A percentile compares a stretch with the other conserved stretches of the same genome.
These are phyloP conservation scores for Cosmorhoe ocellata DNA, from an alignment of 2,888 invertebrate species.

Conservation along the genomic window DNA sequence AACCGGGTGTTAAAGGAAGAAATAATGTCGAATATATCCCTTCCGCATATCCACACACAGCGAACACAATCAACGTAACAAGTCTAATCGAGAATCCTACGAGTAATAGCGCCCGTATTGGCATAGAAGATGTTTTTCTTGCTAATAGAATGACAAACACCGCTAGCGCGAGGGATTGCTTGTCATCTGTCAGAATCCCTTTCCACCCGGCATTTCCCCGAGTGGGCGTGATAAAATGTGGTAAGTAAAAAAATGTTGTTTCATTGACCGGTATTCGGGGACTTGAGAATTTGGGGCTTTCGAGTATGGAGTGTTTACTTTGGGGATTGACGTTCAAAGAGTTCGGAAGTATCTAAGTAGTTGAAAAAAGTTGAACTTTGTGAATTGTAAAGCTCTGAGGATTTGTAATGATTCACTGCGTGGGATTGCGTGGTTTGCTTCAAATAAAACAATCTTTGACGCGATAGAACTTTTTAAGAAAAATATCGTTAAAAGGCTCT, in stretches of 20 bases:
- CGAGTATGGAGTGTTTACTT: conserved; percentile 8
- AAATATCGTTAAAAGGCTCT: too few relatives aligned
- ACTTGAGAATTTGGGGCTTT: conserved; percentile 3
- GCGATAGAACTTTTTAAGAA: background rate
- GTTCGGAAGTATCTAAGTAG: conserved; percentile 4
- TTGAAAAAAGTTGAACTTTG: conserved; percentile 1
- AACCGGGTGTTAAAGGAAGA: too few relatives aligned
- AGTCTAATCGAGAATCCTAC: conserved; percentile 17
- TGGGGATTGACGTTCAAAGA: conserved; percentile 19
- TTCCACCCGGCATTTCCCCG: conserved; percentile 44
- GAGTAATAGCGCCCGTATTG: conserved; percentile 27
- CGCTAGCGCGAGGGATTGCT: conserved; percentile 53
- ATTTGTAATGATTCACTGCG: conserved; percentile 9
- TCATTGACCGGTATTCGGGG: conserved; percentile 29
- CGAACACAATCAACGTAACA: conserved; percentile 20
- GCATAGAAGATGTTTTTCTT: conserved; percentile 59
- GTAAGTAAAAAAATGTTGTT: conserved; percentile 31
- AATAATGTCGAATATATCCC: conserved; percentile 4
- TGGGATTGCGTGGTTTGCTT: conserved; percentile 4
- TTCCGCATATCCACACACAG: conserved; percentile 16
- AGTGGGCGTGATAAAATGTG: conserved; percentile 29
- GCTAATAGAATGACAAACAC: conserved; percentile 75
- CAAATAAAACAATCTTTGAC: background rate
- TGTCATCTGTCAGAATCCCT: conserved; percentile 65
- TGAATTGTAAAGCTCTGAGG: conserved; percentile 4